phyloP scores from a whole-genome alignment of 2,888 invertebrate species.

The Margaritifera margaritifera region DNA sequence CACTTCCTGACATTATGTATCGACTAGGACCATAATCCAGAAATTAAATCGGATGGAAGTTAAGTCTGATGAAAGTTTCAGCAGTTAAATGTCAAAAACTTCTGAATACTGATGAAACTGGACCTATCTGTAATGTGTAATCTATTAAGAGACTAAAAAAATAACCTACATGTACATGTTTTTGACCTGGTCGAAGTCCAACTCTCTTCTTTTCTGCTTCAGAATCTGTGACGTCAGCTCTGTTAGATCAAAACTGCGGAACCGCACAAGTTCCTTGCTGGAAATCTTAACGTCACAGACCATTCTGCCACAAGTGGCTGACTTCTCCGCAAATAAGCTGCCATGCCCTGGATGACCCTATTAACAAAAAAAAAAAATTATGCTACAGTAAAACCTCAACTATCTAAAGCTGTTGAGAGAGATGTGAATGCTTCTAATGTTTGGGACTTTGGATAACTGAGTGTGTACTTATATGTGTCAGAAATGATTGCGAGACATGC shows the following conservation, averaged over 20 bases:
- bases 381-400: no score
- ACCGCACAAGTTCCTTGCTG: slow-evolving; percentile 93
- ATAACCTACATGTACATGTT: slow-evolving; percentile 65
- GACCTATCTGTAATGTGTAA: not conserved
- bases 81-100: no score
- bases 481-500: no score
- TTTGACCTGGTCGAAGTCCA: slow-evolving; percentile 68
- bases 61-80: no score
- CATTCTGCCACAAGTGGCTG: slow-evolving; percentile 82
- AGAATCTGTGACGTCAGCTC: slow-evolving; percentile 74
- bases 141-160: not conserved
- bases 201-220: slow-evolving; percentile 58
- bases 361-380: not conserved
- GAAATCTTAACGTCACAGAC: slow-evolving; percentile 93
- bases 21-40: no score
- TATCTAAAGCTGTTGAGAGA: no score
- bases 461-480: no score
- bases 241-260: slow-evolving; percentile 92
- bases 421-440: no score
- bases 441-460: no score
- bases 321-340: slow-evolving; percentile 52
- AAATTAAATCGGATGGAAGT: no score
- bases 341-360: slow-evolving; percentile 54
- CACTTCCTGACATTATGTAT: no score
- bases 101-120: not conserved